A percentile compares a stretch with the other conserved stretches of the same genome.
These are phyloP conservation scores for Syngnathus acus DNA, from an alignment of 2,797 vertebrate species.

Conservation along the genomic window DNA sequence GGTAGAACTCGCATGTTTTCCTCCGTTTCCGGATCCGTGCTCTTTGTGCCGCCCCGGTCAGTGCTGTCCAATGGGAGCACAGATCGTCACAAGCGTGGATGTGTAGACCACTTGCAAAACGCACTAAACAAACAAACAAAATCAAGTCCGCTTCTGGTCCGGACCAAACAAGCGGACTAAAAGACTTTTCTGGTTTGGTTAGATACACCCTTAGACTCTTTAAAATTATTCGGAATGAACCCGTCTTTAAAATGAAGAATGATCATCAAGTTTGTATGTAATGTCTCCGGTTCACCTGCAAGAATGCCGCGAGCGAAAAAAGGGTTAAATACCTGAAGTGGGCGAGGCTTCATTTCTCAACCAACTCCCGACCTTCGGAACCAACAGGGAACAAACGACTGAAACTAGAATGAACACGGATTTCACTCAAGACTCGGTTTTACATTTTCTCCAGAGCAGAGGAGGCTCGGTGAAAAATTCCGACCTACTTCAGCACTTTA, in stretches of 20 bases:
- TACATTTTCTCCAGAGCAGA: slow-evolving; percentile 74
- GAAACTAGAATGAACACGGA: slow-evolving; percentile 68
- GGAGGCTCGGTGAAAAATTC: slow-evolving; percentile 79
- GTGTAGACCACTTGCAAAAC: no score
- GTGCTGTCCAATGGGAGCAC: no score
- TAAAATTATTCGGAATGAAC: not conserved
- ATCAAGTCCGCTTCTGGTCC: no score
- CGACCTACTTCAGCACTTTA: slow-evolving; percentile 79
- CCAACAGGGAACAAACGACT: not conserved
- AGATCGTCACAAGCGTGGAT: no score
- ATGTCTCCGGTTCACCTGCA: slow-evolving; percentile 34
- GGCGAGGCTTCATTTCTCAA: slow-evolving; percentile 28
- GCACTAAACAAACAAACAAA: not conserved
- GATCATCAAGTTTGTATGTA: no score
- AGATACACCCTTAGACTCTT: not conserved
- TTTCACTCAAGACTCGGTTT: slow-evolving; percentile 79
- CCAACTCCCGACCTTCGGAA: slow-evolving; percentile 38
- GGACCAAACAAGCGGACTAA: no score
- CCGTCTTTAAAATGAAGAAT: not conserved
- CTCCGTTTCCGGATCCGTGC: no score
- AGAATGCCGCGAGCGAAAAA: slow-evolving; percentile 31
- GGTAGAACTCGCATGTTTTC: no score
- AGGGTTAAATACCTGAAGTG: slow-evolving; percentile 43
- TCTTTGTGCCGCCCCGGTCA: no score
- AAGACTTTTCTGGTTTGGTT: no score